phyloP scores from a whole-genome alignment of 2,113 vertebrate species.

The Grammomys dolichurus region DNA sequence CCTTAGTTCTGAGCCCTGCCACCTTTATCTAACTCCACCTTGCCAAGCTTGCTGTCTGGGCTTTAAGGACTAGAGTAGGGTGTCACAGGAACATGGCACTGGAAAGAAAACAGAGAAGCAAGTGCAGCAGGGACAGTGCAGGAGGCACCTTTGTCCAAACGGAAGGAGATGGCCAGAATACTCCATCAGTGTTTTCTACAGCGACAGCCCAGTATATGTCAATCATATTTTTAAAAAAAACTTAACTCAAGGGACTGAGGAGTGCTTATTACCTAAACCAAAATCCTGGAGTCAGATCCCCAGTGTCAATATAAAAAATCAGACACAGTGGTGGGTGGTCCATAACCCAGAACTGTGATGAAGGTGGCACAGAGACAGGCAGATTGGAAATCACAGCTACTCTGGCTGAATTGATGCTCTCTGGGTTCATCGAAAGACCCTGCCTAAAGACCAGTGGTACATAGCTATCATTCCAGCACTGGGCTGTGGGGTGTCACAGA shows the following conservation, averaged over 20 bases:
- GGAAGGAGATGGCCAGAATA: background rate
- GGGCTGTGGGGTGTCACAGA: background rate
- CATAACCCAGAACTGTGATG: background rate
- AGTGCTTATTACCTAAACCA: background rate
- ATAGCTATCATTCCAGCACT: background rate
- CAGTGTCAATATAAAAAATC: background rate
- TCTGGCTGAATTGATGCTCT: background rate
- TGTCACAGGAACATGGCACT: background rate
- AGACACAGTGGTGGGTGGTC: background rate
- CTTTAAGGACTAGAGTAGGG: background rate
- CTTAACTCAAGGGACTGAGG: background rate
- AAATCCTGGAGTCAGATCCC: background rate
- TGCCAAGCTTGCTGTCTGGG: background rate
- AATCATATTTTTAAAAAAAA: background rate
- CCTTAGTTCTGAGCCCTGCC: background rate
- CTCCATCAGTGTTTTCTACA: background rate
- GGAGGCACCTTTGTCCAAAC: background rate
- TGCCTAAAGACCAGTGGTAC: background rate
- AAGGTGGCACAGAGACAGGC: background rate
- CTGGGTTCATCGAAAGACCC: background rate
- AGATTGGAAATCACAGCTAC: background rate
- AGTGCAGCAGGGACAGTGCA: fast-evolving
- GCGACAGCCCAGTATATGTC: no score
- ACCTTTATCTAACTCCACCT: background rate
- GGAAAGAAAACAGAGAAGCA: background rate